Conservation (phyloP, 2,113 vertebrate genomes). For the Siphamia tubifer region DNA sequence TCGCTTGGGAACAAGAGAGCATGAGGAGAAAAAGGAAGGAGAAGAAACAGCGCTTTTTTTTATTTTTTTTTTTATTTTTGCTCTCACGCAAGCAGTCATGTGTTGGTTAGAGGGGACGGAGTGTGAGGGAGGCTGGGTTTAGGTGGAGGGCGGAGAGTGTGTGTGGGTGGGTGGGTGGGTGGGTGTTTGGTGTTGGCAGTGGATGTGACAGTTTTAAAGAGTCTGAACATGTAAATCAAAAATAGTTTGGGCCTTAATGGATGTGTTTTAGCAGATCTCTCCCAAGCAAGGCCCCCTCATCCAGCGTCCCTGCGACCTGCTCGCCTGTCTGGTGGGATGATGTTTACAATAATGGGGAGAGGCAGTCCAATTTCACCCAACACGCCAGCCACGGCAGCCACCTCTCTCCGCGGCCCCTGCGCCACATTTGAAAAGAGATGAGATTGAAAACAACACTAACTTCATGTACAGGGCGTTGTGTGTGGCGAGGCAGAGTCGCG, state of each 20-base stretch:
- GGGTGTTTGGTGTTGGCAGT: constrained; percentile 33
- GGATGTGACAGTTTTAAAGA: constrained; percentile 81
- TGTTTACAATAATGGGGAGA: constrained; percentile 85
- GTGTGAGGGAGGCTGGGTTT: not conserved
- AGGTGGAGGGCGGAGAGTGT: no score
- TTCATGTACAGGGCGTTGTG: constrained; percentile 67
- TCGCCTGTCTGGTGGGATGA: constrained; percentile 78
- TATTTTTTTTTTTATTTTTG: constrained; percentile 11
- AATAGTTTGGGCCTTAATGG: constrained; percentile 82
- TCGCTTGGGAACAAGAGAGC: constrained; percentile 20
- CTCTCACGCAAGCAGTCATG: not conserved
- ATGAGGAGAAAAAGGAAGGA: constrained; percentile 30
- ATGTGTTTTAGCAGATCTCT: constrained; percentile 81
- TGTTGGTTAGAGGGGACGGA: not conserved
- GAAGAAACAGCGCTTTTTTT: constrained; percentile 4
- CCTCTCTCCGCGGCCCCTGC: constrained; percentile 68
- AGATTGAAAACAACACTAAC: constrained; percentile 82
- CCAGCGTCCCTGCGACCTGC: constrained; percentile 66
- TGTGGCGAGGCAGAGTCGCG: constrained; percentile 43
- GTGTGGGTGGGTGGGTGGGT: no score
- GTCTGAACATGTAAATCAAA: constrained; percentile 86
- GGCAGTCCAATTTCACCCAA: constrained; percentile 86
- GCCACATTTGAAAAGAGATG: constrained; percentile 81
- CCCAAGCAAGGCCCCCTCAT: constrained; percentile 64
- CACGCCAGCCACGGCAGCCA: constrained; percentile 74